A percentile compares a stretch with the other conserved stretches of the same genome.
phyloP scores from a whole-genome alignment of 2,888 invertebrate genomes.

The Caenorhabditis sp. region DNA sequence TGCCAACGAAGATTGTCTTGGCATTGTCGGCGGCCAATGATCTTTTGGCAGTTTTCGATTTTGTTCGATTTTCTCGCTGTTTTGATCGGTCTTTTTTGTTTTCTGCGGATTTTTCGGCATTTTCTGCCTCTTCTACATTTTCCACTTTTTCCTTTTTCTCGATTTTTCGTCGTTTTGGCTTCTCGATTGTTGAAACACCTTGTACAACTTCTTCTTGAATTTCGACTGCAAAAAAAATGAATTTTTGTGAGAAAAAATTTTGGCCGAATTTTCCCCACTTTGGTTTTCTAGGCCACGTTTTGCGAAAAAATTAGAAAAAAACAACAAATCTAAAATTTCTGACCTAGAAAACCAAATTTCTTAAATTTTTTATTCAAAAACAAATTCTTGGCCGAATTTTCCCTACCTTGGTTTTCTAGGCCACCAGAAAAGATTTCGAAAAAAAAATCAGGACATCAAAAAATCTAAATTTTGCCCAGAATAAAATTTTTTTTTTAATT shows the following conservation, averaged over 20 bases:
- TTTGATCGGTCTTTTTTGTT: background rate
- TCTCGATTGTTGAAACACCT: slow-evolving; percentile 24
- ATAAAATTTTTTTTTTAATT: no score
- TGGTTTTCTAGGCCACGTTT: no score
- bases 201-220: slow-evolving; percentile 24
- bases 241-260: background rate
- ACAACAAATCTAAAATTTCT: no score
- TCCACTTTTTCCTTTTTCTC: slow-evolving; percentile 13
- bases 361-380: no score
- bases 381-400: background rate
- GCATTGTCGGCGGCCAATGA: slow-evolving; percentile 27
- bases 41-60: slow-evolving; percentile 25
- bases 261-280: no score
- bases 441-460: no score
- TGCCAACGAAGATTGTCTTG: slow-evolving; percentile 48
- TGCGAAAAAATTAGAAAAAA: no score
- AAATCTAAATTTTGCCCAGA: no score
- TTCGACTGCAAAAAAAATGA: background rate
- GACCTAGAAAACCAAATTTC: no score
- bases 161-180: slow-evolving; percentile 28
- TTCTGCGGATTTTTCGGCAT: background rate
- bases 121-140: background rate
- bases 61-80: slow-evolving; percentile 38
- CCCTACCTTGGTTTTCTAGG: background rate
- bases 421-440: no score